Evolutionary conservation across 2,888 invertebrate genomes (phyloP).

Genomic region (Chymomyza caudatula): DNA sequence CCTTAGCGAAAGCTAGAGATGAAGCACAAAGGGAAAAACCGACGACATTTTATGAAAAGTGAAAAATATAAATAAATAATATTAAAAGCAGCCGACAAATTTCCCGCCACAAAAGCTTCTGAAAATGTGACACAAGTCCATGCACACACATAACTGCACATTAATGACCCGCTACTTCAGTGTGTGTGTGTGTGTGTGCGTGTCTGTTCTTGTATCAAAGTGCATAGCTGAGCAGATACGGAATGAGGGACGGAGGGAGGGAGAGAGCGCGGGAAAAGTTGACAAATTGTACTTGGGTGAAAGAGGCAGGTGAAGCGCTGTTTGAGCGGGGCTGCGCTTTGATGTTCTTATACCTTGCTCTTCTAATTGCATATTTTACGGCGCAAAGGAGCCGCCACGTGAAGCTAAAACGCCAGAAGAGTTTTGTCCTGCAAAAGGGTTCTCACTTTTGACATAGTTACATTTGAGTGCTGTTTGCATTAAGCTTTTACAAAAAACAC

Average conservation of each 20-base stretch:
- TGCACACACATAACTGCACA: slow-evolving; percentile 24
- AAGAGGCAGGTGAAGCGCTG: slow-evolving; percentile 8
- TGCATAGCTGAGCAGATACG: slow-evolving; percentile 41
- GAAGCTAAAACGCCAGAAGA: slow-evolving; percentile 18
- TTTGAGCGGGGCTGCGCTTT: slow-evolving; percentile 44
- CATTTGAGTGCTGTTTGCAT: neutral
- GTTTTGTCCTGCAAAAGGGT: slow-evolving; percentile 49
- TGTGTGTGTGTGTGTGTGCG: slow-evolving; percentile 20
- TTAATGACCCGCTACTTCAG: slow-evolving; percentile 41
- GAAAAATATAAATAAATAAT: slow-evolving; percentile 14
- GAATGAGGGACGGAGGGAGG: slow-evolving; percentile 2
- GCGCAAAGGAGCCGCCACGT: slow-evolving; percentile 47
- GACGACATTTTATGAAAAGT: slow-evolving; percentile 49
- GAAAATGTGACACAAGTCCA: neutral
- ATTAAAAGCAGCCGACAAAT: slow-evolving; percentile 22
- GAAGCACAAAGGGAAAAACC: slow-evolving; percentile 1
- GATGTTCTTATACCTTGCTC: slow-evolving; percentile 44
- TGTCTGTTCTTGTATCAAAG: slow-evolving; percentile 39
- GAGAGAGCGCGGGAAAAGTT: neutral
- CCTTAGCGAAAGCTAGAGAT: neutral
- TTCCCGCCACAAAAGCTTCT: slow-evolving; percentile 23
- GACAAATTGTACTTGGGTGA: neutral
- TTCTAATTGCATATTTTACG: slow-evolving; percentile 72
- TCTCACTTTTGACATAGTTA: slow-evolving; percentile 19
- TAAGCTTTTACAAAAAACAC: no score